Percentiles rank a stretch among this genome's conserved stretches.
Conservation (phyloP, 2,113 vertebrate species). For the Trinectes maculatus region DNA sequence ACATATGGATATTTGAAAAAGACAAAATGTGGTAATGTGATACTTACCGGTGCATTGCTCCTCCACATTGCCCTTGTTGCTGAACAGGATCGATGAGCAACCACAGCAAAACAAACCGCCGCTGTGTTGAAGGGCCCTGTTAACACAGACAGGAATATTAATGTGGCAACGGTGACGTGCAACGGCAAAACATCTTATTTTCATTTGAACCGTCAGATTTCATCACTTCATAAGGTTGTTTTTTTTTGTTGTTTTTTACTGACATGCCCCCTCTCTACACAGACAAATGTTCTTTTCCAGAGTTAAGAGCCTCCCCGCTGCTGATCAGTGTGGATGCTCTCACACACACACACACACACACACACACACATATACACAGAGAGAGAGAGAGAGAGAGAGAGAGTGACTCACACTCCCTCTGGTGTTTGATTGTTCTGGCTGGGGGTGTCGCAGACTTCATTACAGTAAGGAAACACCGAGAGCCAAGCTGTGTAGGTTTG, state of each 20-base stretch:
- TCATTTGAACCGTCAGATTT: slow-evolving; percentile 28
- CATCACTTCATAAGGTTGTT: slow-evolving; percentile 27
- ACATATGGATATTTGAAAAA: background rate
- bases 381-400: no score
- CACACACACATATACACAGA: no score
- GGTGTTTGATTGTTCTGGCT: slow-evolving; percentile 44
- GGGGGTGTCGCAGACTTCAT: slow-evolving; percentile 32
- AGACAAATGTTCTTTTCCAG: background rate
- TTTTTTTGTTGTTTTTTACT: background rate
- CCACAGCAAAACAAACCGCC: slow-evolving; percentile 24
- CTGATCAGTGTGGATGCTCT: slow-evolving; percentile 44
- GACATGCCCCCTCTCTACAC: slow-evolving; percentile 1
- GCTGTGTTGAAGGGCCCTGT: slow-evolving; percentile 41
- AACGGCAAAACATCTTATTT: slow-evolving; percentile 38
- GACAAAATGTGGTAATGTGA: background rate
- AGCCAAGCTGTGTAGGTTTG: background rate
- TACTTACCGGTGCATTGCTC: background rate
- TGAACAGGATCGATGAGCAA: slow-evolving; percentile 7
- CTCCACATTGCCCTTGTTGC: background rate
- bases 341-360: slow-evolving; percentile 5
- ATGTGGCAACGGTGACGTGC: slow-evolving; percentile 2
- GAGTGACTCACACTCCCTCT: slow-evolving; percentile 22
- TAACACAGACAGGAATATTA: slow-evolving; percentile 18
- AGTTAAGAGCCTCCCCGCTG: slow-evolving; percentile 42
- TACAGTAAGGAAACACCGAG: slow-evolving; percentile 16